These are phyloP conservation scores for Diaprepes abbreviatus DNA, from an alignment of 2,888 invertebrate genomes.

Conservation along the genomic window DNA sequence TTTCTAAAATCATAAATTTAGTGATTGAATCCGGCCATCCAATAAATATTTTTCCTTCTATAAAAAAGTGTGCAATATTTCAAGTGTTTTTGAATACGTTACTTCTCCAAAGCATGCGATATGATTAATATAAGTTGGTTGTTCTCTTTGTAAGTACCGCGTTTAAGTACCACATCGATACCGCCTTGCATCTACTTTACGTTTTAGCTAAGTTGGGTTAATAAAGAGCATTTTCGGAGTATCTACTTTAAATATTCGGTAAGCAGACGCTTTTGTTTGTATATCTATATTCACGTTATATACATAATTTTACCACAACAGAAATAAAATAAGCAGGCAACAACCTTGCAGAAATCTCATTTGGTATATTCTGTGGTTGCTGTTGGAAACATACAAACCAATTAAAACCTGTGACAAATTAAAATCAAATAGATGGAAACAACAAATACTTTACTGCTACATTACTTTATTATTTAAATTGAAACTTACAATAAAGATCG, in stretches of 20 bases:
- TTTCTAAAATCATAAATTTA: background rate
- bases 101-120: constrained; percentile 65
- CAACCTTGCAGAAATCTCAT: no score
- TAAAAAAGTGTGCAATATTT: constrained; percentile 49
- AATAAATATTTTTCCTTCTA: constrained; percentile 14
- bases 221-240: constrained; percentile 43
- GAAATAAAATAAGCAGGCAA: no score
- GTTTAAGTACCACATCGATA: constrained; percentile 48
- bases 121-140: constrained; percentile 64
- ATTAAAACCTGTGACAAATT: no score
- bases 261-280: no score
- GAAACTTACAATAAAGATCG: no score
- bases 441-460: no score
- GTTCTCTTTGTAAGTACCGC: constrained; percentile 49
- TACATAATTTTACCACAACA: no score
- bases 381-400: no score
- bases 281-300: no score
- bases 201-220: constrained; percentile 48
- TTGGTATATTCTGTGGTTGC: no score
- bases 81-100: constrained; percentile 55
- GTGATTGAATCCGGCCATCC: background rate
- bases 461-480: no score
- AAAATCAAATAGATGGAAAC: no score
- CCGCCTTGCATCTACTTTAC: constrained; percentile 51
- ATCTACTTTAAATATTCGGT: background rate